phyloP scores from a whole-genome alignment of 1,140 invertebrate genomes.

The Diorhabda sublineata region DNA sequence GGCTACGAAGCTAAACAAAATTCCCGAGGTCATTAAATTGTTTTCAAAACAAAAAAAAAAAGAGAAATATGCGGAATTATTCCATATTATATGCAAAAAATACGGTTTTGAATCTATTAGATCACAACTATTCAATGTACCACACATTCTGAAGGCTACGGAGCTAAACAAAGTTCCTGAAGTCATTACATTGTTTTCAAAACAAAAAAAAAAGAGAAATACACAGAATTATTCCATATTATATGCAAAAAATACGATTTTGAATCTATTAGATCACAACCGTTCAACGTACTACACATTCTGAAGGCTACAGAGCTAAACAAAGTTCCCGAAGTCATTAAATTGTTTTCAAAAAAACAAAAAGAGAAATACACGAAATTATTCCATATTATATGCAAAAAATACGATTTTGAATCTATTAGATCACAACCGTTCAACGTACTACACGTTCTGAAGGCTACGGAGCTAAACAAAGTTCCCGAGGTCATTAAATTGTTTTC shows the following conservation, averaged over 20 bases:
- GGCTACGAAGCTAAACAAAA: not conserved
- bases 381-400: conserved; percentile 8
- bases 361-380: not conserved
- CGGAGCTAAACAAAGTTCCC: not conserved
- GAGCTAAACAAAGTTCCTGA: not conserved
- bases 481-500: not conserved
- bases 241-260: not conserved
- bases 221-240: not conserved
- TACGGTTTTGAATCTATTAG: no score
- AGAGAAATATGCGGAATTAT: not conserved
- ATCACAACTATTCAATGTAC: no score
- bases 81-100: no score
- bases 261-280: no score
- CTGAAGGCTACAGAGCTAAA: not conserved
- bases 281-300: no score
- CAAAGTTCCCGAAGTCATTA: not conserved
- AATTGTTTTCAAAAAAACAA: not conserved
- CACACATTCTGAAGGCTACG: not conserved
- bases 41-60: not conserved
- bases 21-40: not conserved
- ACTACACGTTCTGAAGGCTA: not conserved
- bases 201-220: not conserved
- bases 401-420: no score
- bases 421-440: no score
- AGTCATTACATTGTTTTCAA: not conserved